Evolutionary conservation across 2,113 vertebrate species (phyloP).

Genomic region (Neomonachus schauinslandi): DNA sequence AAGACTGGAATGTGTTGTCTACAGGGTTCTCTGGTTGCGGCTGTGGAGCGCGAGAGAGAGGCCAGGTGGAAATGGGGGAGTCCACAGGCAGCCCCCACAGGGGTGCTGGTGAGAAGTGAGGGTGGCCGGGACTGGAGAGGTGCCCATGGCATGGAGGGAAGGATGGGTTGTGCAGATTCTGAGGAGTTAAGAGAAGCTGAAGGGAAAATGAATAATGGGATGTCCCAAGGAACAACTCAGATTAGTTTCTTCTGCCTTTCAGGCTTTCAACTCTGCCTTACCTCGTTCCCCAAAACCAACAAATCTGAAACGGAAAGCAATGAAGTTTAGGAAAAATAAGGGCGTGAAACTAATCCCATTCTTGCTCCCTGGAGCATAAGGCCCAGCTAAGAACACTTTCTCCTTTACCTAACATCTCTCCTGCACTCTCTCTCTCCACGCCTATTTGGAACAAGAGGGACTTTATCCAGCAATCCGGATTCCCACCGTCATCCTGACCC

Average conservation of each 20-base stretch:
- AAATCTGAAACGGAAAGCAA: background rate
- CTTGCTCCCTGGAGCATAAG: background rate
- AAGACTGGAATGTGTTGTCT: background rate
- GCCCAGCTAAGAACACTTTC: background rate
- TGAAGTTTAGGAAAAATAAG: background rate
- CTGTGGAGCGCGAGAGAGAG: background rate
- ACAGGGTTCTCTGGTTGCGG: background rate
- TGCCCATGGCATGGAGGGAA: background rate
- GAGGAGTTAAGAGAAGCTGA: background rate
- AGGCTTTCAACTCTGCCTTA: background rate
- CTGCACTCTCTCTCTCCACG: background rate
- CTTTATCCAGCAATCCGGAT: too few species aligned
- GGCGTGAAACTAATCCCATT: background rate
- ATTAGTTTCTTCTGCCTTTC: background rate
- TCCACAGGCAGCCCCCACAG: fast-evolving
- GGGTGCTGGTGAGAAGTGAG: background rate
- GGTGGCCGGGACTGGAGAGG: fast-evolving
- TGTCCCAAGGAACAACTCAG: background rate
- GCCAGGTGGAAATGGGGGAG: too few species aligned
- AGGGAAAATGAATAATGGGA: too few species aligned
- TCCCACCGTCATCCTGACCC: background rate
- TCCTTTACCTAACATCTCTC: background rate
- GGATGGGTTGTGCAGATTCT: background rate
- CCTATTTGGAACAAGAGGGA: background rate
- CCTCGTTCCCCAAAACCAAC: background rate